Conservation (phyloP, 92 coral and sea anemone genomes). For the Scolanthus callimorphus region DNA sequence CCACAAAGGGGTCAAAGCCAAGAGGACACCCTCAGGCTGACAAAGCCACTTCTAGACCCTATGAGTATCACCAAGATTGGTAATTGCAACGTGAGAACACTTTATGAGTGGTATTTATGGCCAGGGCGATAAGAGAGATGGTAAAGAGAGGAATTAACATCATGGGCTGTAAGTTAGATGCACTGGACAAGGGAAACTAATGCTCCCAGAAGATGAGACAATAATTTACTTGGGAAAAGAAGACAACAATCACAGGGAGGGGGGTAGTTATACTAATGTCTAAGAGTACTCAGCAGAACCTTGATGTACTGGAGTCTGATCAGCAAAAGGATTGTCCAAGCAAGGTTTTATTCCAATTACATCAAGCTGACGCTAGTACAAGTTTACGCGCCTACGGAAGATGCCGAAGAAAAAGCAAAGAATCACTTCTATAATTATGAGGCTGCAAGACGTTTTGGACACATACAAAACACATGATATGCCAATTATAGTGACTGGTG, state of each 20-base stretch:
- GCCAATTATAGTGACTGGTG: conserved; percentile 25
- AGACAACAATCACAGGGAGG: conserved; percentile 29
- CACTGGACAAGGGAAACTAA: conserved; percentile 19
- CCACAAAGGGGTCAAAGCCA: conserved; percentile 20
- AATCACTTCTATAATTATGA: conserved; percentile 25
- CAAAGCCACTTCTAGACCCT: conserved; percentile 13
- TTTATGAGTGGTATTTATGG: too few species aligned
- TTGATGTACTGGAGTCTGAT: conserved; percentile 36
- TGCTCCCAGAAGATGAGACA: conserved; percentile 11
- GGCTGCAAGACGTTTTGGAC: conserved; percentile 16
- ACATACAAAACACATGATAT: conserved; percentile 14
- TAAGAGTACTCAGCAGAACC: conserved; percentile 6
- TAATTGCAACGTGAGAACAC: conserved; percentile 37
- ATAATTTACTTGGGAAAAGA: conserved; percentile 36
- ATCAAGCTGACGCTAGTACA: conserved; percentile 19
- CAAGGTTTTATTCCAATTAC: conserved; percentile 20
- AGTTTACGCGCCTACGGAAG: conserved; percentile 32
- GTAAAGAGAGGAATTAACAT: conserved; percentile 1
- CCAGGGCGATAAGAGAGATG: conserved; percentile 40
- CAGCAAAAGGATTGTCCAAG: conserved; percentile 28
- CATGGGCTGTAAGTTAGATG: conserved; percentile 29
- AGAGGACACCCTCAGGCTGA: conserved; percentile 14
- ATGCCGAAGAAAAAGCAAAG: conserved; percentile 22
- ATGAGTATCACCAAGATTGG: conserved; percentile 30
- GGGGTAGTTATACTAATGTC: conserved; percentile 47